A percentile compares a stretch with the other conserved stretches of the same genome.
These are phyloP conservation scores for Phainopepla nitens DNA, from an alignment of 2,113 vertebrate genomes.

Conservation along the genomic window DNA sequence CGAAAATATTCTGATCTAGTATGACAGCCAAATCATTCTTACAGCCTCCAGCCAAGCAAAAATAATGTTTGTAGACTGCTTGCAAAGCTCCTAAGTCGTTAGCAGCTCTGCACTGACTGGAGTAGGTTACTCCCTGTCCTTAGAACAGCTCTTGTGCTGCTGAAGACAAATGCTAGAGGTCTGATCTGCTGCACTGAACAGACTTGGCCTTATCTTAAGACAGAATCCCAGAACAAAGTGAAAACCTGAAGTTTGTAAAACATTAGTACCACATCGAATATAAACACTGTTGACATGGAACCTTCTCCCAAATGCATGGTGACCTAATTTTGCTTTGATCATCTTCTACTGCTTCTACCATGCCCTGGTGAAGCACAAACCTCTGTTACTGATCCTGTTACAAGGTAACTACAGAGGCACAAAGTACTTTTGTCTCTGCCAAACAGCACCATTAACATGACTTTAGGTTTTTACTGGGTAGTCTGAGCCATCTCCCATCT, in stretches of 20 bases:
- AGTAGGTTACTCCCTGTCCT: accelerated
- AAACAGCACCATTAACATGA: not conserved
- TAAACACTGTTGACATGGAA: not conserved
- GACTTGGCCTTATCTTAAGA: not conserved
- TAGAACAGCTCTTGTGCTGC: not conserved
- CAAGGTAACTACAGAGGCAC: not conserved
- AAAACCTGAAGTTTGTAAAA: not conserved
- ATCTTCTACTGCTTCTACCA: not conserved
- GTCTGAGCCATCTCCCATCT: not conserved
- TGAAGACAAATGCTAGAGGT: not conserved
- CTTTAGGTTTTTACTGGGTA: not conserved
- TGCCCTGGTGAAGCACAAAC: not conserved
- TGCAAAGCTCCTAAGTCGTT: not conserved
- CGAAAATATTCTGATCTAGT: not conserved
- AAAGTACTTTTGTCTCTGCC: not conserved
- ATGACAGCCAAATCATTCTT: not conserved
- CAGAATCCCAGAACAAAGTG: not conserved
- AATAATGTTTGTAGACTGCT: not conserved
- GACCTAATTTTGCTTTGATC: not conserved
- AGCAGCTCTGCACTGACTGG: not conserved
- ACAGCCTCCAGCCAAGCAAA: not conserved
- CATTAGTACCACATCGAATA: not conserved
- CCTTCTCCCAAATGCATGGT: not conserved
- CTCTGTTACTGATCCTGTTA: not conserved
- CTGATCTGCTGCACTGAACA: not conserved